phyloP scores from a whole-genome alignment of 2,113 vertebrate genomes.

The Emydura subglobosa region DNA sequence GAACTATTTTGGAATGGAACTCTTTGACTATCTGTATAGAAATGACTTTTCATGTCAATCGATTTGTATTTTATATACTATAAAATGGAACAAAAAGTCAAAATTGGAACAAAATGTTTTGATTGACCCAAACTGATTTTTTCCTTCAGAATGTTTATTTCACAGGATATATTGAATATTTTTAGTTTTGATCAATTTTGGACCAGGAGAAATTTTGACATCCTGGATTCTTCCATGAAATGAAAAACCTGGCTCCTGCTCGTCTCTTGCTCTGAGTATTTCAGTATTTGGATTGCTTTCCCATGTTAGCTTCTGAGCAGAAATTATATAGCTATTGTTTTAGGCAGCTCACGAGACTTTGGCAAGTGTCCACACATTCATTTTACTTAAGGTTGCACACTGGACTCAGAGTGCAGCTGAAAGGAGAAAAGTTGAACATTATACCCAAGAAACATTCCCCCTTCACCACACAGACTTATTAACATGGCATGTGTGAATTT shows the following conservation, averaged over 20 bases:
- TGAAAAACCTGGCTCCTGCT: background rate
- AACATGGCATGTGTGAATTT: accelerated
- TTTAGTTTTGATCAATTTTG: background rate
- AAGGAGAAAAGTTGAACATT: background rate
- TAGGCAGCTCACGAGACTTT: background rate
- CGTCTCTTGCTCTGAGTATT: background rate
- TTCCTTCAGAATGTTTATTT: background rate
- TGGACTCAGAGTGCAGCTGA: background rate
- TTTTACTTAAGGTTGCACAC: background rate
- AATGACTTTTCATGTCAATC: background rate
- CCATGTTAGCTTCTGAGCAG: background rate
- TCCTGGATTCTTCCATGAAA: background rate
- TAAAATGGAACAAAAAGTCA: background rate
- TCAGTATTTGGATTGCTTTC: background rate
- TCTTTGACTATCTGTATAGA: background rate
- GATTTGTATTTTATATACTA: background rate
- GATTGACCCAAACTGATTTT: background rate
- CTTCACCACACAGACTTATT: background rate
- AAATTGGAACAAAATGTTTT: background rate
- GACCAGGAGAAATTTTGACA: background rate
- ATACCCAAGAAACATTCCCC: background rate
- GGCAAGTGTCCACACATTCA: accelerated
- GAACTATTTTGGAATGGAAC: background rate
- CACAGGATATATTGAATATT: background rate
- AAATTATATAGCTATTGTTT: background rate